Conservation (phyloP, 2,888 invertebrate genomes). For the Tineola bisselliella region DNA sequence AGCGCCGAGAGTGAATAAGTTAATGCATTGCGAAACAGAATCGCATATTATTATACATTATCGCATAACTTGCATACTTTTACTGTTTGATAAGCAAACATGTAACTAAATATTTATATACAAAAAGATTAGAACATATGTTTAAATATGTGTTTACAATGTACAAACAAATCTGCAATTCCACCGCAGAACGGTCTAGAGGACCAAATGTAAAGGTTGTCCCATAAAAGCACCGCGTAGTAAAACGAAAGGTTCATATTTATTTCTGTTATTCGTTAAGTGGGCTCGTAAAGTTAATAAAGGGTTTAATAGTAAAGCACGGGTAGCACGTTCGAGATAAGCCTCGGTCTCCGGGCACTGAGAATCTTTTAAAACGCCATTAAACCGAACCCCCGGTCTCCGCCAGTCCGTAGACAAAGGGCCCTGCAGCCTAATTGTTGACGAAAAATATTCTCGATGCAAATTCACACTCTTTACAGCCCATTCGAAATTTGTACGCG, state of each 20-base stretch:
- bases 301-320: slow-evolving; percentile 59
- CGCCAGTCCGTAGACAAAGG: slow-evolving; percentile 45
- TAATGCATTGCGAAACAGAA: not conserved
- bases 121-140: not conserved
- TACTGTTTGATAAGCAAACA: no score
- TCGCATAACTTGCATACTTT: no score
- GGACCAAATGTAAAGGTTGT: slow-evolving; percentile 29
- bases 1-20: no score
- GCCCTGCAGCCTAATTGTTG: slow-evolving; percentile 59
- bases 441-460: slow-evolving; percentile 65
- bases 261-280: slow-evolving; percentile 65
- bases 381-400: slow-evolving; percentile 55
- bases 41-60: no score
- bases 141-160: not conserved
- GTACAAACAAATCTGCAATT: not conserved
- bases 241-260: slow-evolving; percentile 54
- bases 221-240: slow-evolving; percentile 41
- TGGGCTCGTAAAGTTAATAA: slow-evolving; percentile 62
- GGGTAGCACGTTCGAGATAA: slow-evolving; percentile 57
- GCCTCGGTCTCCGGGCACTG: slow-evolving; percentile 45
- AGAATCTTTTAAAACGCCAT: slow-evolving; percentile 67
- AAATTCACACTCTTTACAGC: slow-evolving; percentile 64
- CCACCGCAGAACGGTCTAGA: not conserved
- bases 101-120: no score
- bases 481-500: slow-evolving; percentile 61